These are phyloP conservation scores for Leptinotarsa texana DNA, from an alignment of 1,140 invertebrate species.

Conservation along the genomic window DNA sequence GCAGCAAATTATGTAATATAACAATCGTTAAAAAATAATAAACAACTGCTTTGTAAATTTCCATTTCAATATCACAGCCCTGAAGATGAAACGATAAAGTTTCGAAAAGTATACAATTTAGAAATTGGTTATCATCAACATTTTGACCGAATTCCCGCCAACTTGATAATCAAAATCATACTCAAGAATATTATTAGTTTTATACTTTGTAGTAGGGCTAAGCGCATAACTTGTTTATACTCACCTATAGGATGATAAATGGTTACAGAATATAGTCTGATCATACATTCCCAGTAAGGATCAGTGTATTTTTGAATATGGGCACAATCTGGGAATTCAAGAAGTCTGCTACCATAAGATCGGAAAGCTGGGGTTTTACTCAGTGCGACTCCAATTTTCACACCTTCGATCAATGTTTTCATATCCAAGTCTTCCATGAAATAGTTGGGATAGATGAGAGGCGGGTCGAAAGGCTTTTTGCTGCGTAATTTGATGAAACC, in stretches of 20 bases:
- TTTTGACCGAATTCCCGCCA: too few species aligned
- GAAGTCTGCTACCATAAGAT: slow-evolving; percentile 70
- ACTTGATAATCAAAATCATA: too few species aligned
- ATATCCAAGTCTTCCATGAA: slow-evolving; percentile 80
- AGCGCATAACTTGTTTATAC: not conserved
- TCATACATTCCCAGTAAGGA: slow-evolving; percentile 82
- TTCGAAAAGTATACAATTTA: too few species aligned
- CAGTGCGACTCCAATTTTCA: slow-evolving; percentile 75
- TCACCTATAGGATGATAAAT: slow-evolving; percentile 81
- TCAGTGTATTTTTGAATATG: slow-evolving; percentile 70
- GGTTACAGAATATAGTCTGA: slow-evolving; percentile 76
- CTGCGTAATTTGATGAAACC: slow-evolving; percentile 73
- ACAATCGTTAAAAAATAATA: too few species aligned
- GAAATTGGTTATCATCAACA: too few species aligned
- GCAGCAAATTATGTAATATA: too few species aligned
- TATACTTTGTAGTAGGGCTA: too few species aligned
- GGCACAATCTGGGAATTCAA: slow-evolving; percentile 73
- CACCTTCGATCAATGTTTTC: slow-evolving; percentile 79
- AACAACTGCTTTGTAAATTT: too few species aligned
- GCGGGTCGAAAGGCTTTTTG: slow-evolving; percentile 86
- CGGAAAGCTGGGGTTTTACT: slow-evolving; percentile 74
- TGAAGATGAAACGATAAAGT: too few species aligned
- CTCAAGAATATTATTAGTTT: too few species aligned
- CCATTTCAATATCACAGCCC: too few species aligned
- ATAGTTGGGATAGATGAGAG: slow-evolving; percentile 92